Base-by-base conservation (phyloP, 2,113 vertebrate genomes). In the Dascyllus trimaculatus region DNA sequence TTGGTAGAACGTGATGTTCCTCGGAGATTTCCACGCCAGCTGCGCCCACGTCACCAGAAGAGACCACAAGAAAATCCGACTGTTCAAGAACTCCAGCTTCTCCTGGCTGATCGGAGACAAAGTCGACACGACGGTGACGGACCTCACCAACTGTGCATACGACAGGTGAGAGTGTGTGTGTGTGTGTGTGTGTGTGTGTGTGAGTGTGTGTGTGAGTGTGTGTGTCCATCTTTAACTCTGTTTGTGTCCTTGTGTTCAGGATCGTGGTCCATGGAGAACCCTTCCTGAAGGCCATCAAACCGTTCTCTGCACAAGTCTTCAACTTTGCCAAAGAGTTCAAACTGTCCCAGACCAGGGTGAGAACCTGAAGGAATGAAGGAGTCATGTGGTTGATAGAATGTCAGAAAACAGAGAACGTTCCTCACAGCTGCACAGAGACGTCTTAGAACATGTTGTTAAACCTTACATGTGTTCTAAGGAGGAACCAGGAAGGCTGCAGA, bases 11-110 rank as follows among this genome's bases (percentile, higher is more conserved):
- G 87, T 93, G 57, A 92, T 93, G 89, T 90, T 93, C 6, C 83
- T 93, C 38, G 93, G 93, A 35, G 72, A 91, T 32, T 93, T 93
- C 77, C 82, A 93, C 0, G 93, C 93, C 32, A 14, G 76, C 71
- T 93, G 93, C 11, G 86, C 72, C 32, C 71, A 91, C 53, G 19
- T 93, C 82, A 92, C 69, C 0, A 60, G 51, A 0, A 0, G 0
- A 0, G 26, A 82, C 77, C 88, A 69, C 74, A 90, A 63, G 19
- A 32, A 49, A 0, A 93, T 93, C 83, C 2, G 56, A 5, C 85
- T 93, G 1, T 91, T 81, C 85, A 74, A 43, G 14, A 32, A 74
- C 2, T 15, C 63, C 0, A 58, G 2, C 0, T 93, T 92, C 70
- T 75, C 40, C 18, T 93, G 91, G 91, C 53, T 93, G 77, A 93